Percentiles rank a stretch among this genome's conserved stretches.
These are phyloP conservation scores for Drosophila santomea DNA, from an alignment of 1,140 invertebrate species.

Conservation along the genomic window DNA sequence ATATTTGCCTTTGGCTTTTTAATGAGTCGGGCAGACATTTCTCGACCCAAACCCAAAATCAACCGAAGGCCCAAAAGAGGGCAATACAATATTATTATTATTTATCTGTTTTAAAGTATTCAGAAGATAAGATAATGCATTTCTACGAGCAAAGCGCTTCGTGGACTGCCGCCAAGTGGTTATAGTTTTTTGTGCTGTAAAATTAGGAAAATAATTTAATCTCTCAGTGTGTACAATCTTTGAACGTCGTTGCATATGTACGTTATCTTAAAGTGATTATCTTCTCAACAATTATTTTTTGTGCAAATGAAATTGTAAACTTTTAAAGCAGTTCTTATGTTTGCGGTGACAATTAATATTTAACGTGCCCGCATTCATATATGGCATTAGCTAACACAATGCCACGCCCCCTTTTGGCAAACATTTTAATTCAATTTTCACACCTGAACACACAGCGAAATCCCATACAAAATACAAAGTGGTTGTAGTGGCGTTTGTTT, in stretches of 20 bases:
- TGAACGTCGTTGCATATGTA: neutral
- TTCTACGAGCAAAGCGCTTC: no score
- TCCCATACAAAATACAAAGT: slow-evolving; percentile 48
- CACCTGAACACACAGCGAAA: slow-evolving; percentile 36
- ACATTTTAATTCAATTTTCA: slow-evolving; percentile 66
- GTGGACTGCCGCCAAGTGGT: no score
- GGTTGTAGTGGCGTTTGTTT: slow-evolving; percentile 48
- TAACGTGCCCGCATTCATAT: slow-evolving; percentile 6
- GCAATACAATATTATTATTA: slow-evolving; percentile 16
- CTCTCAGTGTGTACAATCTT: neutral
- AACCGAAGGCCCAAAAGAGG: slow-evolving; percentile 26
- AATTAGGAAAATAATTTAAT: neutral
- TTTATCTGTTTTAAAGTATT: slow-evolving; percentile 18
- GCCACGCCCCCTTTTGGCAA: slow-evolving; percentile 12
- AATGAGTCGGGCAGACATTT: slow-evolving; percentile 52
- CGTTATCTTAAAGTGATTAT: slow-evolving; percentile 10
- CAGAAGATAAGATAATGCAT: slow-evolving; percentile 25
- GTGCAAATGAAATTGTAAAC: slow-evolving; percentile 14
- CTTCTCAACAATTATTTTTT: neutral
- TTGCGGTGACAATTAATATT: slow-evolving; percentile 25
- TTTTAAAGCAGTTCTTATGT: neutral
- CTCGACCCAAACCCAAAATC: slow-evolving; percentile 5
- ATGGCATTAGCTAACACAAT: neutral
- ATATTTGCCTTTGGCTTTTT: slow-evolving; percentile 60
- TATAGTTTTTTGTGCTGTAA: no score